Base-by-base conservation (phyloP, 1,140 invertebrate species). In the Drusus annulatus region DNA sequence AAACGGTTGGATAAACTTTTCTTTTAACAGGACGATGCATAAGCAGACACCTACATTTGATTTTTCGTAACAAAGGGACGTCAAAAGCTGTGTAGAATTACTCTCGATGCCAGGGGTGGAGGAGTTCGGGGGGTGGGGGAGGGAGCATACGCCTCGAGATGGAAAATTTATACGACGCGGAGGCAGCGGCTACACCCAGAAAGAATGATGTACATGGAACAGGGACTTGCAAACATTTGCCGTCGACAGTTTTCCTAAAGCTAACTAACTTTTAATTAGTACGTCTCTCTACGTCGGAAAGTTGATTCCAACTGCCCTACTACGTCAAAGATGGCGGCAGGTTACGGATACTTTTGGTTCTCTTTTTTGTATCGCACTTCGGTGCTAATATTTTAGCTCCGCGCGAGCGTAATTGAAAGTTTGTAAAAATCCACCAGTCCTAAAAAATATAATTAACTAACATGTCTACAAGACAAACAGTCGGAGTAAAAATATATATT, bases 251-350 rank as follows among this genome's bases (percentile, higher is more conserved):
- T 68, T 68, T 71, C 68, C 68, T 51, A 28, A 51, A 17, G 17
- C 45, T 23, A 71, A 25, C 45, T 71, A 71, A 71, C 68, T 71
- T 71, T 71, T 71, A 71, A 71, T 71, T 71, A 71, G 68, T 71
- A 71, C 25, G 58, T 21, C 25, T 21, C 23, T 60, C 23, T 15
- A 60, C 21, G 13, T 2, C 58, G 58, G 19, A 60, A 60, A 60
- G 58, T 60, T 60, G 0, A 60, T 23, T 60, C 58, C 19, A 23
- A 60, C 58, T 21, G 23, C 58, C 58, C 58, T 15, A 60, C 58
- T 8, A 60, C 58, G 58, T 60, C 58, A 60, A 60, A 23, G 25
- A 25, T 60, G 58, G 58, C 21, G 58, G 58, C 23, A 60, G 21
- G 58, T 21, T 19, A 56, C 10, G 54, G n/a, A 56, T 45, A 45